These are phyloP conservation scores for Andinoacara biseriatus DNA, from an alignment of 2,113 vertebrate genomes.

Conservation along the genomic window DNA sequence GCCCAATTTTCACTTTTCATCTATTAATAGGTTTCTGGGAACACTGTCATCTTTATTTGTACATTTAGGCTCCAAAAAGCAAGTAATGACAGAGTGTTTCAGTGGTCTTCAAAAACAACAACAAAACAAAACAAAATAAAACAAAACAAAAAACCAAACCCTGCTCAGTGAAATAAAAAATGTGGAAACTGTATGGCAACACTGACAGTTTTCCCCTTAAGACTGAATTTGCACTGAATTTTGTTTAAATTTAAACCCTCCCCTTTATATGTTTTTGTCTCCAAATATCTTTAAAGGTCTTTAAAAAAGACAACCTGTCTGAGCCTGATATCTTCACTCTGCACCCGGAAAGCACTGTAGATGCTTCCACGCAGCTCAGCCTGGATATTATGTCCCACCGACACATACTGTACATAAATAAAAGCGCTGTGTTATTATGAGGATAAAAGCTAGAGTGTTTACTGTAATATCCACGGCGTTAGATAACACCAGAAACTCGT, in stretches of 20 bases:
- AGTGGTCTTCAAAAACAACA: no score
- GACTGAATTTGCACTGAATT: constrained; percentile 2
- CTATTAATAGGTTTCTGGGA: not conserved
- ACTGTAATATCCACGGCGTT: constrained; percentile 35
- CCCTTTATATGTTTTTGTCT: not conserved
- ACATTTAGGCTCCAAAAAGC: not conserved
- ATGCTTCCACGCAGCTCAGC: not conserved
- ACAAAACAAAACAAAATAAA: not conserved
- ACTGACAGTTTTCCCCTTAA: not conserved
- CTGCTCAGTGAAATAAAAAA: not conserved
- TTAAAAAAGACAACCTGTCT: not conserved
- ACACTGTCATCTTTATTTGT: not conserved
- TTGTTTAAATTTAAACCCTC: not conserved
- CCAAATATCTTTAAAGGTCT: not conserved
- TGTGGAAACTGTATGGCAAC: not conserved
- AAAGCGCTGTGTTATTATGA: constrained; percentile 26
- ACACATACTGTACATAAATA: constrained; percentile 27
- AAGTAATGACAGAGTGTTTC: not conserved
- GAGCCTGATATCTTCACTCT: constrained; percentile 22
- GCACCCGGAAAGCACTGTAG: constrained; percentile 6
- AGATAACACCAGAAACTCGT: constrained; percentile 37
- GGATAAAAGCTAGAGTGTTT: constrained; percentile 27
- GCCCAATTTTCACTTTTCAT: not conserved
- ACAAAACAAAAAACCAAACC: not conserved
- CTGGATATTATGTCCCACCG: not conserved